Evolutionary conservation across 2,888 invertebrate genomes (phyloP).

Genomic region (Entomobrya multifasciata): DNA sequence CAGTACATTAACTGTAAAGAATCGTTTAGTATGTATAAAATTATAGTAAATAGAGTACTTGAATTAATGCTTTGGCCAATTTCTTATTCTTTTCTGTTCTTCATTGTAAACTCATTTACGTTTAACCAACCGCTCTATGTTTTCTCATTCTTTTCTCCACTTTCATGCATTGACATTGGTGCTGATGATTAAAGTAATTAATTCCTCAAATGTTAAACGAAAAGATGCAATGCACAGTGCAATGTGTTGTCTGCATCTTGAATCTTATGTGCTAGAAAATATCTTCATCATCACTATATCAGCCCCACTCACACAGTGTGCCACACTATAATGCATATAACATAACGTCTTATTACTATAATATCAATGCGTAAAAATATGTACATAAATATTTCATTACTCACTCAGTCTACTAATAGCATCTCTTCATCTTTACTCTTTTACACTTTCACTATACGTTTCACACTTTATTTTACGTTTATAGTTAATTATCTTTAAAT

Average conservation of each 20-base stretch:
- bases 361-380: not conserved
- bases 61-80: constrained; percentile 63
- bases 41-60: constrained; percentile 34
- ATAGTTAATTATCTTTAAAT: too few species aligned
- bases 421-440: too few species aligned
- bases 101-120: constrained; percentile 39
- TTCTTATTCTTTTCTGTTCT: constrained; percentile 53
- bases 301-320: not conserved
- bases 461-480: too few species aligned
- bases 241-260: not conserved
- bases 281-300: not conserved
- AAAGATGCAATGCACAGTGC: not conserved
- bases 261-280: not conserved
- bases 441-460: too few species aligned
- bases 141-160: constrained; percentile 23
- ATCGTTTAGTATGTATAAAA: constrained; percentile 21
- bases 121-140: constrained; percentile 36
- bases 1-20: constrained; percentile 14
- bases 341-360: not conserved
- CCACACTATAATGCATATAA: not conserved
- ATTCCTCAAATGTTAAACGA: not conserved
- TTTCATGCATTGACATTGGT: constrained; percentile 10
- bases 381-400: constrained; percentile 14
- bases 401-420: too few species aligned
- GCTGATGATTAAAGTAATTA: constrained; percentile 14